Percentiles rank a stretch among this genome's conserved stretches.
Evolutionary conservation across 1,140 invertebrate species (phyloP).

Genomic region (Solen grandis): DNA sequence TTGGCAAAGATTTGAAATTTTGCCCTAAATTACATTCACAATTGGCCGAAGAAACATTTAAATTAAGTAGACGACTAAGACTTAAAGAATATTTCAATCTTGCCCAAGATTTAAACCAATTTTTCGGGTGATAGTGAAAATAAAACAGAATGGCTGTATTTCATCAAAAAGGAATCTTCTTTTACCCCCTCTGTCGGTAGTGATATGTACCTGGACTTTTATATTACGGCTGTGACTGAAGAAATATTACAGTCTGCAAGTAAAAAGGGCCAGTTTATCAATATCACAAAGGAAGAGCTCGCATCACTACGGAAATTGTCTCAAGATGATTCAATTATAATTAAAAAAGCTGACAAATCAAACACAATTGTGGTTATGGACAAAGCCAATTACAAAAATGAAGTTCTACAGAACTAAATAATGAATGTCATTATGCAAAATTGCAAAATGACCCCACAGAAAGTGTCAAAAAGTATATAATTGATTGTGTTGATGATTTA

Average conservation of each 20-base stretch:
- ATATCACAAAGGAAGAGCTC: background rate
- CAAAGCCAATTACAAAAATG: background rate
- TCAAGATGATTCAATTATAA: no score
- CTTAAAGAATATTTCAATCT: conserved; percentile 32
- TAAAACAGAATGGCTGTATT: background rate
- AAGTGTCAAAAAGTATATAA: background rate
- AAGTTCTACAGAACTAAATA: background rate
- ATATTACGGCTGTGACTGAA: background rate
- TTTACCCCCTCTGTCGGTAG: no score
- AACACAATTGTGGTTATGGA: no score
- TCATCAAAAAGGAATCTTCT: conserved; percentile 8
- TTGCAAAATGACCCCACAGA: background rate
- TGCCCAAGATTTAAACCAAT: background rate
- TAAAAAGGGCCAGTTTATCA: no score
- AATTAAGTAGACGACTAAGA: background rate
- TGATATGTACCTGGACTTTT: conserved; percentile 34
- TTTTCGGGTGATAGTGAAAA: background rate
- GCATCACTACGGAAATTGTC: no score
- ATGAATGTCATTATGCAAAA: conserved; percentile 1
- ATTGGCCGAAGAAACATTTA: conserved; percentile 36
- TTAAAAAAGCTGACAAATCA: background rate
- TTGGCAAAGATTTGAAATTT: conserved; percentile 18
- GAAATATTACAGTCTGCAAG: conserved; percentile 8
- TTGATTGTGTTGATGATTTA: background rate
- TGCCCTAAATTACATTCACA: conserved; percentile 16